Conservation (phyloP, 2,888 invertebrate species). For the Torymus auratus region DNA sequence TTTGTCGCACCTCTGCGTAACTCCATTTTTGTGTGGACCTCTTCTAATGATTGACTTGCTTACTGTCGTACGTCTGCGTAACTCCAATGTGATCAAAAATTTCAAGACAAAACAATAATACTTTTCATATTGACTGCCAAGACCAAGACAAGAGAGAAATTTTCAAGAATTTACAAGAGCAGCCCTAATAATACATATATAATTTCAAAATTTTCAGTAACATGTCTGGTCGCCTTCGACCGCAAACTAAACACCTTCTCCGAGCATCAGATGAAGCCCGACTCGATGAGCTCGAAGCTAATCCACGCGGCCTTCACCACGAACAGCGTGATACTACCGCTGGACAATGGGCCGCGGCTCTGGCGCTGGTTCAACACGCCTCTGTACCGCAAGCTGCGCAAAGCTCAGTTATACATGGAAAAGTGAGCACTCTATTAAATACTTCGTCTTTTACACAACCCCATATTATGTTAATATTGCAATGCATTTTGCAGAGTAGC, state of each 20-base stretch:
- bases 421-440: slow-evolving; percentile 72
- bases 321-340: slow-evolving; percentile 83
- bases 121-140: no score
- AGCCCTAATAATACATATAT: no score
- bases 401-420: slow-evolving; percentile 86
- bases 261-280: slow-evolving; percentile 78
- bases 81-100: no score
- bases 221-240: slow-evolving; percentile 85
- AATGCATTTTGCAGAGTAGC: slow-evolving; percentile 79
- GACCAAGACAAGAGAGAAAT: no score
- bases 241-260: slow-evolving; percentile 84
- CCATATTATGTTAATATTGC: neutral
- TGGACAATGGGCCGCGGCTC: slow-evolving; percentile 83
- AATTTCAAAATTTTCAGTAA: slow-evolving; percentile 79
- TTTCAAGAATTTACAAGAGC: no score
- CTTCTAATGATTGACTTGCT: no score
- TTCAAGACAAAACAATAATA: no score
- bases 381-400: slow-evolving; percentile 82
- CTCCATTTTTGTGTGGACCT: no score
- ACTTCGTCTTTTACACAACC: no score
- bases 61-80: no score
- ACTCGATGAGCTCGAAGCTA: slow-evolving; percentile 83
- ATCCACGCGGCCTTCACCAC: slow-evolving; percentile 86
- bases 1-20: no score
- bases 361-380: slow-evolving; percentile 87